Base-by-base conservation (phyloP, 2,888 invertebrate species). In the Nemurella pictetii region DNA sequence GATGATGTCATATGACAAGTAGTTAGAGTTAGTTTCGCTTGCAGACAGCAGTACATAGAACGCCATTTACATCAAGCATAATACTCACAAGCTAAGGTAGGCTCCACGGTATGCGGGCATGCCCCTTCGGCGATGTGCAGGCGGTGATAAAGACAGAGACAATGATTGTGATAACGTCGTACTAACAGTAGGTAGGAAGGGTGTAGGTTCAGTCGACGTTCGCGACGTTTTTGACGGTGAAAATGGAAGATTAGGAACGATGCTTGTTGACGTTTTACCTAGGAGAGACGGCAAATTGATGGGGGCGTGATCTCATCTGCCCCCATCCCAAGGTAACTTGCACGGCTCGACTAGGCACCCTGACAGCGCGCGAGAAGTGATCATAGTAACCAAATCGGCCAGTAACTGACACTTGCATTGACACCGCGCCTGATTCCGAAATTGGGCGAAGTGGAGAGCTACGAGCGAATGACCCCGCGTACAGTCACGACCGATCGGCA, bases 81-180 rank as follows among this genome's bases (percentile, higher is more conserved):
- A 55, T 85, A 88, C 89, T 88, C 87, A 89, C 89, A 88, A 86
- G 86, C 88, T 89, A 83, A 87, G 87, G 87, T 87, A 88, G 32
- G 88, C 88, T 83, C 88, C 88, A 80, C 88, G 85, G 86, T 87
- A 88, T 28, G 88, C 88, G 32, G 88, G 89, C 87, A 88, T 87
- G 84, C 87, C 86, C 83, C 88, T 87, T 83, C 88, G 87, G 32
- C 89, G 86, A 80, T 87, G 87, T 28, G 88, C 86, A 55, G 88
- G 89, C 77, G 88, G 88, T 30, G 89, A 89, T 72, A 88, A 85
- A 7, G 89, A 89, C 32, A 89, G 85, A 12, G 88, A 88, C 85
- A 88, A 86, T 15, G 86, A 86, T 83, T 84, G 86, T 26, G 85
- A 84, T 78, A 85, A 32, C 30, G 82, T 35, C 15, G 82, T 35